phyloP scores from a whole-genome alignment of 2,113 vertebrate species.

The Hyla sarda region DNA sequence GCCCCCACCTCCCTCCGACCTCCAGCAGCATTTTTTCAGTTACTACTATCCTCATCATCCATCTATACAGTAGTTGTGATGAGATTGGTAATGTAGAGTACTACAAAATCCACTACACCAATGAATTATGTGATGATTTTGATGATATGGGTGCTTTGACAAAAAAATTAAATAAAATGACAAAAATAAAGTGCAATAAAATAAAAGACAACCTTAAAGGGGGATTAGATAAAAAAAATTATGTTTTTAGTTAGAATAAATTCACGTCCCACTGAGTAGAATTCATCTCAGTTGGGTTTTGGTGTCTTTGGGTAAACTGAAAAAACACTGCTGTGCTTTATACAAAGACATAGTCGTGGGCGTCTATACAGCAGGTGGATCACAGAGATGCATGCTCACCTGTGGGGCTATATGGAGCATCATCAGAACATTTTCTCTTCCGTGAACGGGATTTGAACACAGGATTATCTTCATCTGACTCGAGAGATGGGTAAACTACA shows the following conservation, averaged over 20 bases:
- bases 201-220: neutral
- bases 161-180: slow-evolving; percentile 3
- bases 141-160: slow-evolving; percentile 29
- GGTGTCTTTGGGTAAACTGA: slow-evolving; percentile 32
- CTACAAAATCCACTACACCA: slow-evolving; percentile 16
- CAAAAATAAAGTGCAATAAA: slow-evolving; percentile 8
- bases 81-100: neutral
- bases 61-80: neutral
- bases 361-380: slow-evolving; percentile 18
- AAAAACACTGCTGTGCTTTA: slow-evolving; percentile 52
- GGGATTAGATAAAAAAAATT: no score
- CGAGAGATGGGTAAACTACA: slow-evolving; percentile 94
- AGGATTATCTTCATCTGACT: slow-evolving; percentile 97
- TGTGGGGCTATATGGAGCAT: slow-evolving; percentile 96
- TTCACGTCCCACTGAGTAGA: neutral
- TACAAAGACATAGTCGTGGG: slow-evolving; percentile 17
- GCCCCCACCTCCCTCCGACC: neutral
- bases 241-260: neutral
- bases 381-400: slow-evolving; percentile 71
- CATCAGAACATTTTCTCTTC: slow-evolving; percentile 96
- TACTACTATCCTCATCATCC: neutral
- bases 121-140: slow-evolving; percentile 50
- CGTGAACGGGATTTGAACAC: slow-evolving; percentile 99
- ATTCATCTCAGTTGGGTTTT: slow-evolving; percentile 3
- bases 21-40: slow-evolving; percentile 57